Evolutionary conservation across 2,113 vertebrate genomes (phyloP).

Genomic region (Pollimyrus isidori): DNA sequence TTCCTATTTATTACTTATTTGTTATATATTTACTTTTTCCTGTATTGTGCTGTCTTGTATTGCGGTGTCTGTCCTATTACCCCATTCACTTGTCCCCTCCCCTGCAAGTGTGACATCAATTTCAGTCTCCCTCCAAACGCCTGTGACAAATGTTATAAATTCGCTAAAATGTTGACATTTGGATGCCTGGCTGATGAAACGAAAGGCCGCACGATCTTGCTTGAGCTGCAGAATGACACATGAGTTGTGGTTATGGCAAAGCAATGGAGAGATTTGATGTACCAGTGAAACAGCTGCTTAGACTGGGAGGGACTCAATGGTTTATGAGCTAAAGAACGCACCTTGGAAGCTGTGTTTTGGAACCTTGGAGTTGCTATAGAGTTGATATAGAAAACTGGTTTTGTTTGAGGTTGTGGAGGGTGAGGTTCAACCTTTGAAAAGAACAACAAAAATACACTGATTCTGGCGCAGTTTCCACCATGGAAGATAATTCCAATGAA

Average conservation of each 20-base stretch:
- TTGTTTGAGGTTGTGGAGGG: slow-evolving; percentile 72
- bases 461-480: slow-evolving; percentile 52
- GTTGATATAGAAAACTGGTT: slow-evolving; percentile 78
- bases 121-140: not conserved
- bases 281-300: slow-evolving; percentile 3
- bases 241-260: slow-evolving; percentile 9
- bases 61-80: not conserved
- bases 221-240: not conserved
- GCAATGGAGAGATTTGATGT: not conserved
- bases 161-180: not conserved
- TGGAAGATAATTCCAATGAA: slow-evolving; percentile 8
- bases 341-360: slow-evolving; percentile 71
- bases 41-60: not conserved
- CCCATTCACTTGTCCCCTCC: not conserved
- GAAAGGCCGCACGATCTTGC: not conserved
- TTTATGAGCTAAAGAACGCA: slow-evolving; percentile 56
- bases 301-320: slow-evolving; percentile 38
- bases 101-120: not conserved
- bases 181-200: not conserved
- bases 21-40: not conserved
- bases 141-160: not conserved
- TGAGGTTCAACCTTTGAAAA: slow-evolving; percentile 70
- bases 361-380: slow-evolving; percentile 71
- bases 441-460: slow-evolving; percentile 58
- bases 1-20: not conserved